A percentile compares a stretch with the other conserved stretches of the same genome.
Evolutionary conservation across 1,140 invertebrate genomes (phyloP).

Genomic region (Ptiloglossa arizonensis): DNA sequence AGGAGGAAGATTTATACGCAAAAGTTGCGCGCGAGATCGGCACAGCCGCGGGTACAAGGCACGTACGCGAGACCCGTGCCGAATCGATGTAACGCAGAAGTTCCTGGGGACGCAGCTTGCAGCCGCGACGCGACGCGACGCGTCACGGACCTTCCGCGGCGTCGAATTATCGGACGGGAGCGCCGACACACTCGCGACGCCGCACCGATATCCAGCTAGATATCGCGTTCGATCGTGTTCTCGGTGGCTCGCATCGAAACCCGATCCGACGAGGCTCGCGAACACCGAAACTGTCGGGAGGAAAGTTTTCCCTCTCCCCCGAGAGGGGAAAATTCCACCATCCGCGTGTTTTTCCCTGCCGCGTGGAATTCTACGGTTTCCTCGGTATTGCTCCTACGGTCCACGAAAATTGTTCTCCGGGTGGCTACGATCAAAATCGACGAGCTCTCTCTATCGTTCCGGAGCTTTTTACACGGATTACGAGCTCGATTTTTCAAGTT

Average conservation of each 20-base stretch:
- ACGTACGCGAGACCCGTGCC: neutral
- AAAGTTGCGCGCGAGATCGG: slow-evolving; percentile 28
- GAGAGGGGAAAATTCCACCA: neutral
- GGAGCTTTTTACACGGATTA: too few species aligned
- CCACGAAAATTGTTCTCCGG: too few species aligned
- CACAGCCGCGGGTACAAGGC: slow-evolving; percentile 2
- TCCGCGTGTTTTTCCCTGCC: too few species aligned
- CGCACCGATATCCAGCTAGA: neutral
- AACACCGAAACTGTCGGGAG: too few species aligned
- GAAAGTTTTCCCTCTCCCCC: too few species aligned
- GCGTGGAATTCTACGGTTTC: too few species aligned
- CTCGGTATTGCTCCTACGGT: too few species aligned
- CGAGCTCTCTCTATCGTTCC: too few species aligned
- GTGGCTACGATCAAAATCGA: too few species aligned
- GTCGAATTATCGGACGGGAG: neutral
- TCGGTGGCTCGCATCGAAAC: neutral
- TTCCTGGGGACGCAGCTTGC: slow-evolving; percentile 10
- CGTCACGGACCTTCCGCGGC: neutral
- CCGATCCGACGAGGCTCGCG: neutral
- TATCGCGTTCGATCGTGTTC: neutral
- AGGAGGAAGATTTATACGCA: slow-evolving; percentile 31
- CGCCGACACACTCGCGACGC: neutral
- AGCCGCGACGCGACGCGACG: too few species aligned
- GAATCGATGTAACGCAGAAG: slow-evolving; percentile 29
- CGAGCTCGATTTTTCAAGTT: too few species aligned